Base-by-base conservation (phyloP, 2,888 invertebrate species). In the Allygus modestus region DNA sequence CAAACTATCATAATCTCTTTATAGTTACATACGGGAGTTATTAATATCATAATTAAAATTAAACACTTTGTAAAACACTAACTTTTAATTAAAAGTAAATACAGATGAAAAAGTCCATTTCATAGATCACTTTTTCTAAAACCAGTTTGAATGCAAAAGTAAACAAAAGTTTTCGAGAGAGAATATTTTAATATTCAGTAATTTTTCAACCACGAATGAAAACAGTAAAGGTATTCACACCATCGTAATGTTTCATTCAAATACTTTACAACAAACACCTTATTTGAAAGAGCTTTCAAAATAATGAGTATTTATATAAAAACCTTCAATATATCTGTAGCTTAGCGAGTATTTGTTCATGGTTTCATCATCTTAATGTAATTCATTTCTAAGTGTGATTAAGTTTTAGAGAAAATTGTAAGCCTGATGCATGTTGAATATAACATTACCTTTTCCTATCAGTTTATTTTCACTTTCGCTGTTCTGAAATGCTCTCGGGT, bases 251-350 rank as follows among this genome's bases (percentile, higher is more conserved):
- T 79, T 79, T 58, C 51, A 79, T 79, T 79, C 51, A 79, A 79
- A 79, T 51, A 79, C 79, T 79, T 79, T 79, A 51, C 79, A 79
- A 79, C 79, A 79, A 79, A 79, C 79, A 79, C 79, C 79, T 79
- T 79, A 58, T 79, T 79, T 79, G 79, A 79, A 79, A 79, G 37
- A 79, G 79, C 79, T 79, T 79, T 79, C 51, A 26, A 51, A 33
- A 58, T 79, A 58, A 79, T 79, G 79, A 79, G 58, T 54, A 79
- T 79, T 79, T 33, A 33, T 58, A 79, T 51, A 31, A 23, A 79
- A 58, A 79, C 5, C 15, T 58, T 51, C 33, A 51, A 77, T 33
- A 79, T 79, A 51, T n/a, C 51, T 51, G 26, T 41, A 23, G 37
- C 51, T 77, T 51, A 46, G n/a, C 77, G 37, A 65, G 28, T 65